phyloP scores from a whole-genome alignment of 2,797 vertebrate species.

The Sebastes dallii region DNA sequence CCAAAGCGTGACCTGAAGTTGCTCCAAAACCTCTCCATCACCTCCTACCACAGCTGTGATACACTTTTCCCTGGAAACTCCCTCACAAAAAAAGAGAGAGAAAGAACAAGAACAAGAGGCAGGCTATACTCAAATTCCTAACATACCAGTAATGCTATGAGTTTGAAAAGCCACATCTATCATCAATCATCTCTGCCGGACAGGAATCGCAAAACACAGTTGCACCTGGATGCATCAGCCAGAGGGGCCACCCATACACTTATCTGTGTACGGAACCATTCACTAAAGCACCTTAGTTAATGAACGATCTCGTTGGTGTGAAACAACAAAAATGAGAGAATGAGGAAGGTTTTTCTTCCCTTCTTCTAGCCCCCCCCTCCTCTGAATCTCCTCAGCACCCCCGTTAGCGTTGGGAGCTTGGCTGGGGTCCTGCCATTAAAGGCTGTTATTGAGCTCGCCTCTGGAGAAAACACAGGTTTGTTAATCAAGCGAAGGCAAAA shows the following conservation, averaged over 20 bases:
- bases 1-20: neutral
- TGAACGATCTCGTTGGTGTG: constrained; percentile 3
- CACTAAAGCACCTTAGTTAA: constrained; percentile 8
- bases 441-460: constrained; percentile 56
- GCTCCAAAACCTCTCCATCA: constrained; percentile 21
- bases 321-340: constrained; percentile 38
- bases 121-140: constrained; percentile 47
- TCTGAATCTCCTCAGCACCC: constrained; percentile 14
- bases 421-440: constrained; percentile 46
- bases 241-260: constrained; percentile 23
- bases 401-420: constrained; percentile 20
- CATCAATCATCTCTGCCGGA: constrained; percentile 37
- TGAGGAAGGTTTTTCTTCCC: neutral
- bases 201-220: constrained; percentile 33
- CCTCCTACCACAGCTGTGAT: constrained; percentile 26
- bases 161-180: constrained; percentile 19
- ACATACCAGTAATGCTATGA: constrained; percentile 36
- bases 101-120: neutral
- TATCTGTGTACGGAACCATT: constrained; percentile 14
- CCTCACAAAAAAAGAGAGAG: neutral
- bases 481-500: constrained; percentile 81
- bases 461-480: constrained; percentile 76
- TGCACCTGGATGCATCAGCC: constrained; percentile 32
- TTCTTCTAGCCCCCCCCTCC: neutral
- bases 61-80: neutral